phyloP scores from a whole-genome alignment of 2,113 vertebrate genomes.

The Callocephalon fimbriatum region DNA sequence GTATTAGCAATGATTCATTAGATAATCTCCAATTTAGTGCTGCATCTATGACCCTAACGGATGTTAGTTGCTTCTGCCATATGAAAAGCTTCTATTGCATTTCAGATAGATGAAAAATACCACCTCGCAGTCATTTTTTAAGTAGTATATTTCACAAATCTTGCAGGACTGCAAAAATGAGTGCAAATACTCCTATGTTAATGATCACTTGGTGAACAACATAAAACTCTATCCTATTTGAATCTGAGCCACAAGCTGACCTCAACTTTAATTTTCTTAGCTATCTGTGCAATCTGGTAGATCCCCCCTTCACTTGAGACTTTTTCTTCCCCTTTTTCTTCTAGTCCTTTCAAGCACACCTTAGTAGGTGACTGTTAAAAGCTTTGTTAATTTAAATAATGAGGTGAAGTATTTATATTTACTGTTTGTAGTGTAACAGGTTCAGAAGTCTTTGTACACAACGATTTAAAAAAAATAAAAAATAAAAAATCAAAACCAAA shows the following conservation, averaged over 20 bases:
- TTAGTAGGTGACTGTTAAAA: background rate
- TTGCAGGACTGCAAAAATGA: background rate
- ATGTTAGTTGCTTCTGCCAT: background rate
- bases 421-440: background rate
- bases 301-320: background rate
- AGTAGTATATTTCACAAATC: background rate
- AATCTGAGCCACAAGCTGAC: background rate
- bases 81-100: background rate
- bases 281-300: background rate
- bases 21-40: background rate
- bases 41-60: background rate
- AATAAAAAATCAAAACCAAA: background rate
- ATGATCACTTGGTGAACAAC: background rate
- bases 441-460: background rate
- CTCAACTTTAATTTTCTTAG: background rate
- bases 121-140: background rate
- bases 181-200: background rate
- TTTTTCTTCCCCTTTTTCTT: accelerated
- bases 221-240: background rate
- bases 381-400: background rate
- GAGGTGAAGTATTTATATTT: background rate
- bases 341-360: background rate
- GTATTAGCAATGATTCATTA: background rate
- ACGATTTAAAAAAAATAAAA: background rate
- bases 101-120: background rate